Base-by-base conservation (phyloP, 2,888 invertebrate species). In the Noctuana brunneofusca region DNA sequence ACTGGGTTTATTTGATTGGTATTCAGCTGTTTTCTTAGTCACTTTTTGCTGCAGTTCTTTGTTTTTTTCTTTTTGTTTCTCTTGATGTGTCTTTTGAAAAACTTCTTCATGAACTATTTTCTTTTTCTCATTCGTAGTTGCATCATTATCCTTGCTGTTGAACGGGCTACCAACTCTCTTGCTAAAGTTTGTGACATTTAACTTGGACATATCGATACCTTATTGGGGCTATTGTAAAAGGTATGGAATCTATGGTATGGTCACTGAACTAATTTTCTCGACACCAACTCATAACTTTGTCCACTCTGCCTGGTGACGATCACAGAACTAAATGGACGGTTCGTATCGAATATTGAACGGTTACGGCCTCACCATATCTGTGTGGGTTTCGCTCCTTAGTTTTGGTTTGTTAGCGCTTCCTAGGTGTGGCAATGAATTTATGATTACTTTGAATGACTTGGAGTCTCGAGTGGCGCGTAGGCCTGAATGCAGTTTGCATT, bases 321-420 rank as follows among this genome's bases (percentile, higher is more conserved):
- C 73, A 71, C 74, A 73, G 76, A 70, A 91, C 90, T 90, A 84
- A 87, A 72, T 75, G 69, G 75, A 74, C 73, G 75, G 66, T 73
- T 79, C 71, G 77, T 81, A 82, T 79, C 79, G 78, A 79, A 80
- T 76, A 75, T 75, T 49, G 62, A 62, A 62, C 38, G 62, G 62
- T 67, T 74, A 66, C 68, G 78, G 81, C 83, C 83, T 81, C 76
- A 71, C 76, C 75, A 76, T 75, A 70, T 84, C 78, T 80, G 87
- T 86, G 88, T 89, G 87, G 90, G 89, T 77, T 86, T 88, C 86
- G 87, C 86, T 86, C 89, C 90, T 81, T 89, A 89, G 70, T 87
- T 90, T 86, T 87, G 86, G 89, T 73, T 74, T 70, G 89, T 74
- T 74, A 77, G 72, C 76, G 86, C 85, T 88, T 89, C 88, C 89